These are phyloP conservation scores for Campaea margaritaria DNA, from an alignment of 2,888 invertebrate species.

Conservation along the genomic window DNA sequence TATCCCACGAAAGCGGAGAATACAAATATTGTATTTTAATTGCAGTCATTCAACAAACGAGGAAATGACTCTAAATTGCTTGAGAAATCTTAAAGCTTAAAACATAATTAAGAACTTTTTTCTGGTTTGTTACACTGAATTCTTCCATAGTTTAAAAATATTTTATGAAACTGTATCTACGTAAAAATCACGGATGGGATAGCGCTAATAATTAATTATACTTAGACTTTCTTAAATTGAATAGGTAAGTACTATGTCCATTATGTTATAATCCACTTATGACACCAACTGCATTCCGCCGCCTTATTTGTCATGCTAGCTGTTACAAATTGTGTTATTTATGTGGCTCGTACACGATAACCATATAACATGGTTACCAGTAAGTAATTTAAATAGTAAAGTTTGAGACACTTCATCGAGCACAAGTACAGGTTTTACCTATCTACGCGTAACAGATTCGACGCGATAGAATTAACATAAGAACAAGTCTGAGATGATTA, in stretches of 20 bases:
- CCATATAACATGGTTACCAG: conserved; percentile 12
- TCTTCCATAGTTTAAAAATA: too few relatives aligned
- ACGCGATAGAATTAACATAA: conserved; percentile 9
- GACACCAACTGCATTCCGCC: conserved; percentile 23
- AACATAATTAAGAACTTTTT: background rate
- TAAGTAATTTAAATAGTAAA: conserved; percentile 17
- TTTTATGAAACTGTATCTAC: too few relatives aligned
- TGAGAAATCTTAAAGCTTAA: conserved; percentile 19
- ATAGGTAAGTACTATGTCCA: background rate
- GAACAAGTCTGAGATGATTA: conserved; percentile 18
- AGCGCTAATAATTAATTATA: too few relatives aligned
- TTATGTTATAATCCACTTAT: conserved; percentile 28
- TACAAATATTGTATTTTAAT: conserved; percentile 24
- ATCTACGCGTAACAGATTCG: conserved; percentile 24
- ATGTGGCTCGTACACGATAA: conserved; percentile 23
- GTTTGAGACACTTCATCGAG: conserved; percentile 20
- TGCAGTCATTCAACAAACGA: conserved; percentile 16
- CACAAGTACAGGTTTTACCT: conserved; percentile 19
- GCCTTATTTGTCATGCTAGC: conserved; percentile 30
- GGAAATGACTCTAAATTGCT: conserved; percentile 14
- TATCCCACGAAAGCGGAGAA: conserved; percentile 30
- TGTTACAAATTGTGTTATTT: conserved; percentile 24
- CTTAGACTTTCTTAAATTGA: conserved; percentile 25
- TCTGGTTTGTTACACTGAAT: background rate
- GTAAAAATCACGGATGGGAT: too few relatives aligned